A percentile compares a stretch with the other conserved stretches of the same genome.
Conservation (phyloP, 2,888 invertebrate genomes). For the Pediacus dermestoides region DNA sequence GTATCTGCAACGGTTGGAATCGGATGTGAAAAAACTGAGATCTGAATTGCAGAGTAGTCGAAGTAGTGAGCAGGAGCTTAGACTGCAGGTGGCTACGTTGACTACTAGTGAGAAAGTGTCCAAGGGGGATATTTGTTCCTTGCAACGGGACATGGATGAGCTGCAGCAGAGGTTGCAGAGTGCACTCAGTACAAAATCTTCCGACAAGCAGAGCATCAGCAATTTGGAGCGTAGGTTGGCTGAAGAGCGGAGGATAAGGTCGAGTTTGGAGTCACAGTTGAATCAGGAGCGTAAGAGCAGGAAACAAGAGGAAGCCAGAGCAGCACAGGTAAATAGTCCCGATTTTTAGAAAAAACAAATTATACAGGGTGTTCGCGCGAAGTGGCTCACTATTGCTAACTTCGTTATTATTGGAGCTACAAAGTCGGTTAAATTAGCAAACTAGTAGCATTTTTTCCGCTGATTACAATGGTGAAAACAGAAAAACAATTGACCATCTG, state of each 20-base stretch:
- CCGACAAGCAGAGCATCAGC: slow-evolving; percentile 74
- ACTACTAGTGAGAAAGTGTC: slow-evolving; percentile 65
- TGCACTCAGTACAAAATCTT: slow-evolving; percentile 66
- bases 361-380: too few species aligned
- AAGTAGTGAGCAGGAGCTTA: slow-evolving; percentile 67
- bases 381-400: too few species aligned
- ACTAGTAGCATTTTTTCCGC: too few species aligned
- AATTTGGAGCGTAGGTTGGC: slow-evolving; percentile 76
- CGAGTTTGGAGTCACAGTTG: slow-evolving; percentile 69
- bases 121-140: slow-evolving; percentile 68
- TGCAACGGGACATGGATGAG: slow-evolving; percentile 84
- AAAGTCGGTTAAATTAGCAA: too few species aligned
- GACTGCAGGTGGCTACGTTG: slow-evolving; percentile 61
- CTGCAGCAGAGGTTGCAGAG: slow-evolving; percentile 80
- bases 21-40: slow-evolving; percentile 67
- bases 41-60: slow-evolving; percentile 71
- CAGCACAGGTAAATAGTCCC: slow-evolving; percentile 39
- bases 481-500: too few species aligned
- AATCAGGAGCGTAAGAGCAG: slow-evolving; percentile 70
- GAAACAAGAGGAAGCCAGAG: slow-evolving; percentile 53
- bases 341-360: not conserved
- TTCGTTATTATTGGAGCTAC: too few species aligned
- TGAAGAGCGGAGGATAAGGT: slow-evolving; percentile 79
- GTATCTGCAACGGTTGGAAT: slow-evolving; percentile 62
- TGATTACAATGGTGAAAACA: too few species aligned